Base-by-base conservation (phyloP, 2,113 vertebrate species). In the Podarcis cretensis region DNA sequence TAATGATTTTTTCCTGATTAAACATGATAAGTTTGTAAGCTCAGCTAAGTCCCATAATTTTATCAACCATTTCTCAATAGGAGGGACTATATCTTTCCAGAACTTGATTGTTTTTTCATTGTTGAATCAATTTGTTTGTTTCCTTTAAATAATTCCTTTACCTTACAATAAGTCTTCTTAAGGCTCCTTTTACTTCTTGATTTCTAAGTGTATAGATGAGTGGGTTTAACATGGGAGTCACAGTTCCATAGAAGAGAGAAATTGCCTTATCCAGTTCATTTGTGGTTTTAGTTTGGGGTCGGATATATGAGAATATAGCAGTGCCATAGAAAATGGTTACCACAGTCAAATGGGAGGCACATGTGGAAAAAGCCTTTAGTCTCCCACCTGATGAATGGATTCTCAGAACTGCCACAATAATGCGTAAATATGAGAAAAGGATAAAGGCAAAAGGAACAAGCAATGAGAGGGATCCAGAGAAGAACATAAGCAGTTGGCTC, bases 141-240 rank as follows among this genome's bases (percentile, higher is more conserved):
- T 54, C 2, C 10, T 54, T 54, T 54, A 12, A 54, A 54, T 54
- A 54, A 54, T 54, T 54, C 10, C 48, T 12, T 54, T 54, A 54
- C 9, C 48, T 54, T 54, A 54, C 10, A 2, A 54, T 54, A 73
- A 92, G 0, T 89, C 91, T 92, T 48, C 43, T 81, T 80, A 95
- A 63, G 23, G 92, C 65, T 10, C 0, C 43, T 76, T 92, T 95
- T 30, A 95, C 85, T n/a, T 94, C 94, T 82, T 94, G 91, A 84
- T 95, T 96, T 86, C 94, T 94, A 54, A 94, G 81, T 63, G 84
- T 94, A 40, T 95, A 95, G 65, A 95, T 93, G 43, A 95, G 81
- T 66, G 93, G 93, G 78, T 94, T 95, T 54, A 96, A 48, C 83
- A 92, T 75, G 0, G 95, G 87, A 25, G 89, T 95, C 30, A 96